phyloP scores from a whole-genome alignment of 2,113 vertebrate species.

The Zosterops borbonicus region DNA sequence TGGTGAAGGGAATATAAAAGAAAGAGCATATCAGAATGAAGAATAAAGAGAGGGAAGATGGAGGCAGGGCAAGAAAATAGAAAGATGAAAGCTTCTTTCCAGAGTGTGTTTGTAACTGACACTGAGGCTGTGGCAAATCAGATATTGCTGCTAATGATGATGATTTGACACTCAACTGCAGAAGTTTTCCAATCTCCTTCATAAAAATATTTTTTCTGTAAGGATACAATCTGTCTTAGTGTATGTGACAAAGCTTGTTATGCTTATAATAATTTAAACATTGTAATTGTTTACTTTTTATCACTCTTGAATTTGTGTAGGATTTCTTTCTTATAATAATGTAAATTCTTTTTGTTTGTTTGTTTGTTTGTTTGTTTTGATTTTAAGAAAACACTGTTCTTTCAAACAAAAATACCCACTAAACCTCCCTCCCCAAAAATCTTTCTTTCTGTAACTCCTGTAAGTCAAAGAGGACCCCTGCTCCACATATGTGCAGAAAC shows the following conservation, averaged over 20 bases:
- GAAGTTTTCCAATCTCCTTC: neutral
- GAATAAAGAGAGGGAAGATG: neutral
- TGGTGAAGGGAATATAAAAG: neutral
- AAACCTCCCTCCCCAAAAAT: neutral
- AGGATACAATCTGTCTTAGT: neutral
- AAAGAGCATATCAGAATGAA: neutral
- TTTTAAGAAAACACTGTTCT: neutral
- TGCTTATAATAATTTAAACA: neutral
- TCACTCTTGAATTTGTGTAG: neutral
- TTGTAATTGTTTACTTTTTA: neutral
- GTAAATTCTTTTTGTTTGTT: neutral
- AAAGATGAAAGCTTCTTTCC: neutral
- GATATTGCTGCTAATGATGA: neutral
- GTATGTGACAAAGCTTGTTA: neutral
- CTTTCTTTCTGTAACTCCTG: neutral
- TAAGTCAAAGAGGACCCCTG: conserved; percentile 37
- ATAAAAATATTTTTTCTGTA: neutral
- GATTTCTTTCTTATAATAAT: neutral
- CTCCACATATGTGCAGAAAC: conserved; percentile 41
- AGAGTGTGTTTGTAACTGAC: neutral
- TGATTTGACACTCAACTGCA: neutral
- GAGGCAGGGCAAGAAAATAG: neutral
- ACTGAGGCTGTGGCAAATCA: neutral
- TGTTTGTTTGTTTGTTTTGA: neutral
- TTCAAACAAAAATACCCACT: neutral